Conservation (phyloP, 2,113 vertebrate species). For the Notothenia rossii region DNA sequence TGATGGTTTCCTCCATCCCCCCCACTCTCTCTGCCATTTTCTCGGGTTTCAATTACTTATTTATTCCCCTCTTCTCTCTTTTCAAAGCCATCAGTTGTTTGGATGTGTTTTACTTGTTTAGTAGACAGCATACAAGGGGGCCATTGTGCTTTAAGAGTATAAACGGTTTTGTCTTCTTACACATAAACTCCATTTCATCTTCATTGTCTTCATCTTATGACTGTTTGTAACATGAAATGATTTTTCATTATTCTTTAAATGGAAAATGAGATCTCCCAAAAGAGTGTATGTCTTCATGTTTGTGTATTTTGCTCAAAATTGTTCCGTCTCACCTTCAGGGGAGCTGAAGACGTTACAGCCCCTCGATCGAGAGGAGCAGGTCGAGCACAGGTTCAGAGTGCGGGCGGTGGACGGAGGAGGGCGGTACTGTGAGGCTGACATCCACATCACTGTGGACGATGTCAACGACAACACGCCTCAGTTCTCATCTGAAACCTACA, state of each 20-base stretch:
- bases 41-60: conserved; percentile 50
- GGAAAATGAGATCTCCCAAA: not conserved
- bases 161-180: conserved; percentile 8
- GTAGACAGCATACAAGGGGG: conserved; percentile 14
- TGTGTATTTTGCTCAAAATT: conserved; percentile 5
- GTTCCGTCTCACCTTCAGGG: conserved; percentile 79
- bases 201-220: not conserved
- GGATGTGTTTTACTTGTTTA: conserved; percentile 39
- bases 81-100: conserved; percentile 56
- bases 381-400: conserved; percentile 86
- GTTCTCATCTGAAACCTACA: conserved; percentile 89
- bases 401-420: conserved; percentile 93
- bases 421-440: conserved; percentile 88
- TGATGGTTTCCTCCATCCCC: conserved; percentile 45
- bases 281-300: not conserved
- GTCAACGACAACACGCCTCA: conserved; percentile 94
- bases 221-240: not conserved
- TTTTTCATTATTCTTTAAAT: not conserved
- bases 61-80: conserved; percentile 32
- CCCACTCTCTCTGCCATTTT: conserved; percentile 24
- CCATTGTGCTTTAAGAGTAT: not conserved
- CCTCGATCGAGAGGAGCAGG: conserved; percentile 91
- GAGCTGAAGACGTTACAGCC: conserved; percentile 91
- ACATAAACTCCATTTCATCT: not conserved
- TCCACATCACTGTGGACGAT: conserved; percentile 91